phyloP scores from a whole-genome alignment of 2,888 invertebrate species.

The Dasypogon diadema region DNA sequence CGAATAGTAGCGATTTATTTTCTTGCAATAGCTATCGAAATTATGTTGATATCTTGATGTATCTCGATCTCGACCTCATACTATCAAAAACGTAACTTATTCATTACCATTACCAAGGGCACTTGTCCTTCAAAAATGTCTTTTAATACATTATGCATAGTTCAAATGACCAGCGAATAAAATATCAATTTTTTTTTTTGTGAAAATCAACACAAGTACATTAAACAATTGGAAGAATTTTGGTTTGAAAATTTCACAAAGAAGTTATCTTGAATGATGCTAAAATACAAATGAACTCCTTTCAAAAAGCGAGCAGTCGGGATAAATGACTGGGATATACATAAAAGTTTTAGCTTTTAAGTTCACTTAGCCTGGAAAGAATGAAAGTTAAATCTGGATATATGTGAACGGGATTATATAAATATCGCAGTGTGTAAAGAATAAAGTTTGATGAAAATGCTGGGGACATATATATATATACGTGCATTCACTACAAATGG shows the following conservation, averaged over 20 bases:
- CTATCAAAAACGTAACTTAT: no score
- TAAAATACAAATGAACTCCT: constrained; percentile 6
- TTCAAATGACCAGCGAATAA: no score
- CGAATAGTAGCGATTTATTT: no score
- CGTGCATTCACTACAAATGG: neutral
- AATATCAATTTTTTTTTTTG: neutral
- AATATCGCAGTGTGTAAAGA: neutral
- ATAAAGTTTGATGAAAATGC: neutral
- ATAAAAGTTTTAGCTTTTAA: constrained; percentile 21
- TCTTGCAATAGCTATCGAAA: no score
- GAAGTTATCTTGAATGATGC: constrained; percentile 3
- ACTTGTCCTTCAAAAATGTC: no score
- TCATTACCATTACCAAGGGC: no score
- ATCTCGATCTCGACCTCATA: no score
- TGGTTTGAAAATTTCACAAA: neutral
- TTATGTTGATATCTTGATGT: no score
- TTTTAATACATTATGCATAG: no score
- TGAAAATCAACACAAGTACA: no score
- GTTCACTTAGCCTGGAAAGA: constrained; percentile 18
- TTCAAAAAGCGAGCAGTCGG: neutral
- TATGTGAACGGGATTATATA: neutral
- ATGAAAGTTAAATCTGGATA: neutral
- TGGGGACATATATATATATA: neutral
- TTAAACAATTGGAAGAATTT: neutral
- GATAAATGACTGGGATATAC: neutral